phyloP scores from a whole-genome alignment of 2,888 invertebrate species.

The Cataglyphis rosenhaueri region DNA sequence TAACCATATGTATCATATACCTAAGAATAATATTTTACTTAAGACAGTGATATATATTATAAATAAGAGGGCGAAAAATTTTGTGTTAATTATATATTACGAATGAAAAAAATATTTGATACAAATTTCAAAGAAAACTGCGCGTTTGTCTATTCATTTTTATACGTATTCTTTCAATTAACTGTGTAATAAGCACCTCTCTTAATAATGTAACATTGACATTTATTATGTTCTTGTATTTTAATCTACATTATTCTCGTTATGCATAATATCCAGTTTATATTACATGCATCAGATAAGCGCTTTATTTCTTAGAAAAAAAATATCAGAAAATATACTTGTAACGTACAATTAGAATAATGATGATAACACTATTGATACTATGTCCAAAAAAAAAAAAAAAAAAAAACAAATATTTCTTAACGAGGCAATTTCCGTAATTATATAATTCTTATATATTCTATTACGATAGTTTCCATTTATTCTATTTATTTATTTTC shows the following conservation, averaged over 20 bases:
- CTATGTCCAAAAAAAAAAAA: too few relatives aligned
- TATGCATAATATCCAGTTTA: neutral
- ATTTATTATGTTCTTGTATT: slow-evolving; percentile 36
- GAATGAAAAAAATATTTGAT: neutral
- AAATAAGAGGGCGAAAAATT: neutral
- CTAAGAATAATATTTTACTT: neutral
- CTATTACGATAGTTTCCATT: neutral
- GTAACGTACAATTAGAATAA: neutral
- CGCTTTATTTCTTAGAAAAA: neutral
- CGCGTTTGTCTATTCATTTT: neutral
- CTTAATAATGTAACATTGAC: slow-evolving; percentile 28
- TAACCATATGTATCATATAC: neutral
- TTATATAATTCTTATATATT: neutral
- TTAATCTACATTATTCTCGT: slow-evolving; percentile 7
- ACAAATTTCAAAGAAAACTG: slow-evolving; percentile 1
- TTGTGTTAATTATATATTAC: neutral
- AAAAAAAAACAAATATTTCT: neutral
- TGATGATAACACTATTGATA: too few relatives aligned
- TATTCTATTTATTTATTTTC: neutral
- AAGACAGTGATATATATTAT: neutral
- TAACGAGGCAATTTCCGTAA: neutral
- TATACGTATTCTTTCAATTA: neutral
- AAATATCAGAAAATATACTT: neutral
- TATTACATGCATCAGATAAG: neutral
- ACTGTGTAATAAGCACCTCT: slow-evolving; percentile 1